Evolutionary conservation across 2,888 invertebrate genomes (phyloP), one percentile per base, ranked within the genome.

Genomic region (Coenonympha glycerion): DNA sequence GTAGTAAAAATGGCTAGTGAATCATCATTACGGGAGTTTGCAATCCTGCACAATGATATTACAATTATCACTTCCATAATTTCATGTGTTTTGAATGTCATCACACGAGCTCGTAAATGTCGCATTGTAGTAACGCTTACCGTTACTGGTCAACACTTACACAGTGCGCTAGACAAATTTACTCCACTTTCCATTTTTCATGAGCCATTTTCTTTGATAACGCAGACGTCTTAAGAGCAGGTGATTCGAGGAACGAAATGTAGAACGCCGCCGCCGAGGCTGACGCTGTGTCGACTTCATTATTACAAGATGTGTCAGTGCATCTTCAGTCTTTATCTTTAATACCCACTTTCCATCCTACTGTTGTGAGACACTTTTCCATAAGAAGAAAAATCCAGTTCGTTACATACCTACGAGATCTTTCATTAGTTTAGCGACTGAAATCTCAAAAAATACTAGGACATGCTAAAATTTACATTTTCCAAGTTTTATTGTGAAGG

Each of bases 111-210:
- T n/a, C n/a, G n/a, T 61, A 64, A 65, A 57, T 64, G 59, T 67
- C 73, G 71, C 74, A 74, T 73, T 65, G 64, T 64, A 64, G 58
- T 64, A 67, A 68, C 69, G 62, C 62, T 65, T 67, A 68, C 77
- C 75, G 79, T 78, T 78, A 78, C 61, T 65, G 65, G 64, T 71
- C 68, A 71, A 70, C 72, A 71, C 70, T 75, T 79, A 76, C 78
- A 77, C 69, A 79, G 76, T 79, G 76, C 70, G 67, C 76, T 79
- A 77, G 76, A 78, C 80, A 71, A 81, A 82, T 80, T 77, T 69
- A 82, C 76, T 81, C 79, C 84, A 85, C 85, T 86, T 86, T 86
- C 84, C 81, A 84, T 85, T 86, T 85, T 85, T 79, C 82, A 76
- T 73, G 70, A 69, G 73, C 72, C 69, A 78, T 84, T 82, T 81